Percentiles rank a stretch among this genome's conserved stretches.
These are phyloP conservation scores for Sebastes vulpes DNA, from an alignment of 2,797 vertebrate genomes.

Conservation along the genomic window DNA sequence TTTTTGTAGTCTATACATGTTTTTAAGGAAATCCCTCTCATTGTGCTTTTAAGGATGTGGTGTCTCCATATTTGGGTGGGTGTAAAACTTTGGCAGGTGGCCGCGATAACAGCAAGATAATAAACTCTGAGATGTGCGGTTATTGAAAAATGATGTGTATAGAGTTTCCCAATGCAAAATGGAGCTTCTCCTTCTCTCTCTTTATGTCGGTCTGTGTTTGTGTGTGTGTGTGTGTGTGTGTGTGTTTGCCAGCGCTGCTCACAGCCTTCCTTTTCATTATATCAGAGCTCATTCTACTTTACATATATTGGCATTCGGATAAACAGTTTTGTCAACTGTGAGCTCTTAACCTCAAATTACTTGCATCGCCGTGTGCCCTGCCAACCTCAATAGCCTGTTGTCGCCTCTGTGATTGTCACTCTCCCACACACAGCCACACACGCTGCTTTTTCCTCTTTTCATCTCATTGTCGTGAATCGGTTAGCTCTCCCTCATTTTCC, in stretches of 20 bases:
- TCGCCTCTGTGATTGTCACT: constrained; percentile 44
- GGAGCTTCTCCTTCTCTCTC: background rate
- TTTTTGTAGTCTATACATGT: background rate
- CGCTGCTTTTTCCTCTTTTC: constrained; percentile 1
- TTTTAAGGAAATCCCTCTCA: background rate
- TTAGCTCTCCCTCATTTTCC: constrained; percentile 15
- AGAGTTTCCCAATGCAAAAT: constrained; percentile 9
- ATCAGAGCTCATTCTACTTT: constrained; percentile 42
- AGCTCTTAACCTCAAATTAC: constrained; percentile 58
- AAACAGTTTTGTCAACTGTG: constrained; percentile 57
- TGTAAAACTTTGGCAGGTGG: constrained; percentile 12
- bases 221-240: background rate
- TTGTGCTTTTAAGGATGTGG: background rate
- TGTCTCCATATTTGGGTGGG: background rate
- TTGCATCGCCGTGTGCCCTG: constrained; percentile 43
- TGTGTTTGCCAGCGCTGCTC: constrained; percentile 4
- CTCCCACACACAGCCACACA: constrained; percentile 16
- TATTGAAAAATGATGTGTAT: constrained; percentile 18
- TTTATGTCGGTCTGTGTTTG: background rate
- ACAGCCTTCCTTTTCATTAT: constrained; percentile 20
- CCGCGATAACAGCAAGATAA: constrained; percentile 4
- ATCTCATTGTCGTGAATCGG: constrained; percentile 18
- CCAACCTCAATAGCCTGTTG: constrained; percentile 52
- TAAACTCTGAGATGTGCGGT: constrained; percentile 12
- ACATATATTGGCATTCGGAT: constrained; percentile 43